Evolutionary conservation across 1,140 invertebrate genomes (phyloP), one percentile per base, ranked within the genome.

Genomic region (Homalodisca vitripennis): DNA sequence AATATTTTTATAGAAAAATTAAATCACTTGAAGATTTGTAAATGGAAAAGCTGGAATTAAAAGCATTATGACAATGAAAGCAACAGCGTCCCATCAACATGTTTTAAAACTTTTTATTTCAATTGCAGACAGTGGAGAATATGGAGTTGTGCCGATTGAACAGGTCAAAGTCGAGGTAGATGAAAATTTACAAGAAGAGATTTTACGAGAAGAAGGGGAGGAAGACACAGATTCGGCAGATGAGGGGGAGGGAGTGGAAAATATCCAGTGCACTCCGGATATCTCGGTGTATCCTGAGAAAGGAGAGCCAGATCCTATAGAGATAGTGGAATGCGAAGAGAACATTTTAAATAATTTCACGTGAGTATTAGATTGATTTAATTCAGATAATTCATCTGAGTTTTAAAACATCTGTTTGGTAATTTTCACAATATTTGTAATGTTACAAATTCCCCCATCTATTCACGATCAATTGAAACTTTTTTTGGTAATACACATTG

Each of bases 261-360:
- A 27, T 60, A 60, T 60, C 26, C 55, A 60, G 26, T 60, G 55
- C 55, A 60, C 55, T 60, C 55, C 55, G 10, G 55, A 60, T 27
- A 60, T 60, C 26, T 26, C n/a, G 26, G 24, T 27, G 55, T 51
- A 12, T 20, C 48, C 48, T 20, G 48, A 51, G n/a, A 3, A n/a
- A 51, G 27, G 22, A n/a, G 27, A 60, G 29, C 55, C 55, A 14
- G 26, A 27, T n/a, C 55, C 55, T 3, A 60, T 60, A 27, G 55
- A 60, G 24, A 30, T 27, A 26, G 55, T 60, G 14, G 6, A 60
- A 3, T 60, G 55, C 24, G 55, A 60, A 26, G 13, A 27, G 22
- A 26, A 26, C n/a, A n/a, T n/a, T n/a, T n/a, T n/a, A n/a, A n/a
- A n/a, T n/a, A n/a, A n/a, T n/a, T n/a, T n/a, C n/a, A n/a, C n/a